phyloP scores from a whole-genome alignment of 1,140 invertebrate species.

The Latrodectus geometricus region DNA sequence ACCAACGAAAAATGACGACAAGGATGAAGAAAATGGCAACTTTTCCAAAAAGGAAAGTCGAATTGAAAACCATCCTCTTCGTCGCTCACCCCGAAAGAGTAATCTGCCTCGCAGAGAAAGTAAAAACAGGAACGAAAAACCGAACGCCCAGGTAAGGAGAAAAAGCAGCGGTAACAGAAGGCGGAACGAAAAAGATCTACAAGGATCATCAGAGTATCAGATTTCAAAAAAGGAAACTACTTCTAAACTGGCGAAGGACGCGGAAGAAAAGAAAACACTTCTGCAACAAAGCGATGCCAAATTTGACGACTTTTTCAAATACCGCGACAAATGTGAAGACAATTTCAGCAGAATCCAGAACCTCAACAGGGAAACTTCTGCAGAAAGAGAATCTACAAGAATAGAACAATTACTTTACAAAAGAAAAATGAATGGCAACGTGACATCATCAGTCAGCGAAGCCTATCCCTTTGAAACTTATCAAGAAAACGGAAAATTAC shows the following conservation, averaged over 20 bases:
- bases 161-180: constrained; percentile 23
- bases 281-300: neutral
- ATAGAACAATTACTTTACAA: constrained; percentile 9
- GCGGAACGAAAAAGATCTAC: neutral
- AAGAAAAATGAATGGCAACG: constrained; percentile 32
- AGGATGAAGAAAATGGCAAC: constrained; percentile 31
- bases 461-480: constrained; percentile 21
- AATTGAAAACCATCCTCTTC: neutral
- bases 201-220: neutral
- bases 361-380: constrained; percentile 17
- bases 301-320: constrained; percentile 40
- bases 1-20: neutral
- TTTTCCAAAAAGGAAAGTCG: neutral
- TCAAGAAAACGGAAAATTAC: neutral
- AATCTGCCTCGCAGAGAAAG: constrained; percentile 22
- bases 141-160: neutral
- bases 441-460: neutral
- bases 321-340: constrained; percentile 44
- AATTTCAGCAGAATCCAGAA: constrained; percentile 48
- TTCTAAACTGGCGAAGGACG: neutral
- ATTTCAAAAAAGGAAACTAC: neutral
- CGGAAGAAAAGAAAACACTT: neutral
- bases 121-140: constrained; percentile 1
- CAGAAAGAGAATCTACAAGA: neutral
- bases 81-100: constrained; percentile 26